A percentile compares a stretch with the other conserved stretches of the same genome.
Conservation (phyloP, 1,140 invertebrate genomes). For the Phymastichus coffea region DNA sequence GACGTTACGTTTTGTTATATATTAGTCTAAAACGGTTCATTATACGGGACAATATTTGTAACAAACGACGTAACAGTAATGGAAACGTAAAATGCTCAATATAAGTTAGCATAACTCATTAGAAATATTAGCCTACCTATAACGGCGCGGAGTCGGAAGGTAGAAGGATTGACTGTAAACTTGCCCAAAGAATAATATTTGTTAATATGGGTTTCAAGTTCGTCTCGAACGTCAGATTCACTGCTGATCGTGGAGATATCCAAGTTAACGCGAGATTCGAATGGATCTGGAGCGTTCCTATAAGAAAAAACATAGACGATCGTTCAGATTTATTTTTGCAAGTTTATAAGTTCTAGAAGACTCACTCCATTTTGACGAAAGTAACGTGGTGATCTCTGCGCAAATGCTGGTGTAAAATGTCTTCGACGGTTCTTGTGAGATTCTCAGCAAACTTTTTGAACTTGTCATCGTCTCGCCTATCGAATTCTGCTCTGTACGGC, state of each 20-base stretch:
- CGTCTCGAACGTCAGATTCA: constrained; percentile 38
- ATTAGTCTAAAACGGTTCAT: too few species aligned
- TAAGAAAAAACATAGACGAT: too few species aligned
- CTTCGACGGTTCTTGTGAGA: constrained; percentile 42
- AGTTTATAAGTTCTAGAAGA: too few species aligned
- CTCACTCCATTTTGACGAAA: constrained; percentile 52
- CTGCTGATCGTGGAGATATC: constrained; percentile 46
- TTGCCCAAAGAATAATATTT: constrained; percentile 42
- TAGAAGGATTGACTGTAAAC: constrained; percentile 16
- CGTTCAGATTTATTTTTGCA: too few species aligned
- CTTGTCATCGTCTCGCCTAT: constrained; percentile 40
- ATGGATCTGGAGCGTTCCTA: constrained; percentile 37
- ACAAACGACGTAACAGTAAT: too few species aligned
- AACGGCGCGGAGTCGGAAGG: constrained; percentile 10
- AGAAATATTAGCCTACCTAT: constrained; percentile 8
- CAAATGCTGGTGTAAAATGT: constrained; percentile 38
- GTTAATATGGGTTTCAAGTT: constrained; percentile 43
- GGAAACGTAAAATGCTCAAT: too few species aligned
- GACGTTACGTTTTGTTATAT: too few species aligned
- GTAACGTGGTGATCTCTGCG: constrained; percentile 43
- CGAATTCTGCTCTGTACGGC: constrained; percentile 43
- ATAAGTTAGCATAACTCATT: too few species aligned
- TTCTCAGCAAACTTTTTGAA: constrained; percentile 43
- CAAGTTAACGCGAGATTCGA: constrained; percentile 46
- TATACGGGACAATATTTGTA: too few species aligned